These are phyloP conservation scores for Anableps anableps DNA, from an alignment of 2,797 vertebrate genomes.

Conservation along the genomic window DNA sequence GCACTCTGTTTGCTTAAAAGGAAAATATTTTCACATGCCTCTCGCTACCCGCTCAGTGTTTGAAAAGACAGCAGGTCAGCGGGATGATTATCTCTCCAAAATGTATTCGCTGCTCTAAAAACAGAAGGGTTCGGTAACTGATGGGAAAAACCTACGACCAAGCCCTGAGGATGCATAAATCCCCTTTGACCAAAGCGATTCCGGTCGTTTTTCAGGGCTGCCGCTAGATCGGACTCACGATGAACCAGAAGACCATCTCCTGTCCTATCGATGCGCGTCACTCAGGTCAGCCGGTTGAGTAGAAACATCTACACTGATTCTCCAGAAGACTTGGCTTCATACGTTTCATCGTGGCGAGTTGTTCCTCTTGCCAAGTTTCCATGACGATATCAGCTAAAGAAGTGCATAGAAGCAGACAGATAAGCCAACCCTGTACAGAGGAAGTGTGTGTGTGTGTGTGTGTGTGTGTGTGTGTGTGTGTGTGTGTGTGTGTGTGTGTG, in stretches of 20 bases:
- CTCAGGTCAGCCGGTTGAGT: neutral
- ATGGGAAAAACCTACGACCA: neutral
- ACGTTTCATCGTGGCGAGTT: neutral
- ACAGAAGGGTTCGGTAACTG: neutral
- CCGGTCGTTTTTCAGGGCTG: neutral
- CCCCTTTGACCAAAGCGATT: neutral
- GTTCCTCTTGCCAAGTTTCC: neutral
- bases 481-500: too few relatives aligned
- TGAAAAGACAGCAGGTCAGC: neutral
- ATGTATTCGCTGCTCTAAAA: neutral
- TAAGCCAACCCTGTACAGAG: neutral
- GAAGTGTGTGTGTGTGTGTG: too few relatives aligned
- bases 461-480: too few relatives aligned
- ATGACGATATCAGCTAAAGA: neutral
- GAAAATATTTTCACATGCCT: constrained; percentile 1
- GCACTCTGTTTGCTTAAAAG: neutral
- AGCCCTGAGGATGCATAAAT: neutral
- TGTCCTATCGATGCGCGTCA: too few relatives aligned
- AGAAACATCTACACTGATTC: neutral
- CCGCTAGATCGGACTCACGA: neutral
- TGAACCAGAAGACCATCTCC: neutral
- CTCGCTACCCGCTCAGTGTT: neutral
- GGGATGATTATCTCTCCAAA: neutral
- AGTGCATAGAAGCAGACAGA: neutral
- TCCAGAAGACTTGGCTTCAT: neutral